phyloP scores from a whole-genome alignment of 2,797 vertebrate species.

The Bradypodion ventrale region DNA sequence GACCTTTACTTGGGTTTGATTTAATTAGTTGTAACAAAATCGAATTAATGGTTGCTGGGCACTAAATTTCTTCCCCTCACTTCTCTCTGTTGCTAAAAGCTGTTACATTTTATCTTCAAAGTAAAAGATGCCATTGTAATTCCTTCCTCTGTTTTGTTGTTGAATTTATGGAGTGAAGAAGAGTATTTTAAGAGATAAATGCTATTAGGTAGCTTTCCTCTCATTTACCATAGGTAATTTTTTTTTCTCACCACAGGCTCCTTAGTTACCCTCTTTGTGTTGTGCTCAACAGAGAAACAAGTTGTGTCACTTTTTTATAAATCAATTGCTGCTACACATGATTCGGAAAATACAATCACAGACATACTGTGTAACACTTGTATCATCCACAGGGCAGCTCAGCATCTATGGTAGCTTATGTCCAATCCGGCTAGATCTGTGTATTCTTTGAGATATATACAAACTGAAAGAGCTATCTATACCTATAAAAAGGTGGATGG shows the following conservation, averaged over 20 bases:
- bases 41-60: slow-evolving; percentile 31
- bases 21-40: slow-evolving; percentile 50
- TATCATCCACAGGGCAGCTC: slow-evolving; percentile 39
- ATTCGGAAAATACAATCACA: slow-evolving; percentile 26
- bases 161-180: slow-evolving; percentile 38
- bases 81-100: slow-evolving; percentile 26
- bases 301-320: slow-evolving; percentile 25
- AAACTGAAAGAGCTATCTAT: no score
- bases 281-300: neutral
- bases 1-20: slow-evolving; percentile 49
- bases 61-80: slow-evolving; percentile 8
- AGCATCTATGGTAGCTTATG: slow-evolving; percentile 10
- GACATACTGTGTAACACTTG: slow-evolving; percentile 39
- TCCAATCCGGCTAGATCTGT: slow-evolving; percentile 47
- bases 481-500: no score
- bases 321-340: slow-evolving; percentile 34
- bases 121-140: slow-evolving; percentile 29
- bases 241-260: slow-evolving; percentile 2
- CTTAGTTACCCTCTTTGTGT: neutral
- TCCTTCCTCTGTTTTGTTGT: slow-evolving; percentile 30
- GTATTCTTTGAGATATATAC: no score
- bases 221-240: slow-evolving; percentile 17
- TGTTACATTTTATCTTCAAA: slow-evolving; percentile 30
- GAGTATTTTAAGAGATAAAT: slow-evolving; percentile 29
- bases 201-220: slow-evolving; percentile 29